Base-by-base conservation (phyloP, 1,140 invertebrate species). In the Papilio helenus region DNA sequence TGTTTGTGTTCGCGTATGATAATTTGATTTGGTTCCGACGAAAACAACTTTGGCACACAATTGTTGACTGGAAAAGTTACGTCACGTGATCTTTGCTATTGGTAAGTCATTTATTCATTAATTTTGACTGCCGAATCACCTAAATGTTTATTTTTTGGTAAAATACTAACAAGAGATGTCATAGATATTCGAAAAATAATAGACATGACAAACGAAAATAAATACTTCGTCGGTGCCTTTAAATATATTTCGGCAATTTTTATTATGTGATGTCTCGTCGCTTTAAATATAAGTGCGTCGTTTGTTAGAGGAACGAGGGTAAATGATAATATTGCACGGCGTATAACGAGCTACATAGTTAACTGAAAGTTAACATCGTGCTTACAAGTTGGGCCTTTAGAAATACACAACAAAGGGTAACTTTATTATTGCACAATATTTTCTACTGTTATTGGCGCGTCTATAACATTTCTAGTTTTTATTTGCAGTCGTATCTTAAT, bases 301-400 rank as follows among this genome's bases (percentile, higher is more conserved):
- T 68, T 61, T 68, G 61, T 68, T 29, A 68, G 23, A 65, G 61
- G 26, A 34, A 68, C 26, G 26, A 68, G 61, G 61, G 61, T 68
- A 29, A 68, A 29, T 29, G 26, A 68, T 68, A 68, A 29, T 29
- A 68, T 34, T 16, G 26, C 34, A 16, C 61, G 61, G 26, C 23
- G 61, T 68, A 68, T 68, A 68, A 68, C 61, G 61, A 68, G 61
- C 26, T 29, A 68, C 61, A 68, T 68, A 68, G 61, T 68, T 68
- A 68, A 68, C 61, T 29, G 34, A 14, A 61, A 26, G 58, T 61
- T 61, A 34, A 68, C 61, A 68, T 29, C 26, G 23, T 68, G 61
- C 14, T 68, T 68, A 16, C 61, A 68, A 29, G 3, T 68, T 68
- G 23, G 10, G 61, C 61, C 61, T 68, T 61, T 68, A 68, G 23